Base-by-base conservation (phyloP, 2,113 vertebrate species). In the Calyptomena viridis region DNA sequence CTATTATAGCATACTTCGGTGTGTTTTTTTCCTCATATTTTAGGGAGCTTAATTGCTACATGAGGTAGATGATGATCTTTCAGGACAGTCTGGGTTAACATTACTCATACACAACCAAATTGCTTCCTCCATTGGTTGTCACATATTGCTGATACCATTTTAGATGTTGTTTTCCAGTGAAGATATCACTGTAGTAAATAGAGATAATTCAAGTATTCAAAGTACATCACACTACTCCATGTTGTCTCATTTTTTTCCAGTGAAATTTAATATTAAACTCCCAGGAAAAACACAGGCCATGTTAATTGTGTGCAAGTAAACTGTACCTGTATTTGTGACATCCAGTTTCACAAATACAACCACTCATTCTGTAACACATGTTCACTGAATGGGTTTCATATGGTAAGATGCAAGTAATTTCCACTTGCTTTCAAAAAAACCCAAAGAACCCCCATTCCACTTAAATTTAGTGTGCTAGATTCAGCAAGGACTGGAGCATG, bases 21-120 rank as follows among this genome's bases (percentile, higher is more conserved):
- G 72, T 78, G 79, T 50, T 19, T 86, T 72, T 78, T 80, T 71
- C 24, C 35, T 47, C 28, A 25, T 87, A 92, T 93, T 96, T 97
- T 94, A 86, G 56, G 92, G 76, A 91, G 47, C 7, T 84, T 95
- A 96, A 94, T 96, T 92, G 80, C 82, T 56, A 18, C 27, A 2
- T 60, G 90, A 66, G 72, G 59, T 77, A 83, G 69, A 21, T 17
- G 63, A 44, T 55, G 75, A 90, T 86, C 71, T 67, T 90, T 69
- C 42, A 77, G 67, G 55, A 80, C 82, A 84, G 69, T 64, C 35
- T 63, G 46, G 63, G 76, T 59, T 75, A 69, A 80, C 78, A 67
- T 92, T 88, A 92, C 85, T 93, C 68, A 80, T 13, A 55, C 39
- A 77, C 42, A 80, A 76, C 64, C 82, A 86, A 90, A 94, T 6